phyloP scores from a whole-genome alignment of 2,888 invertebrate genomes.

The Chrysolina haemoptera region DNA sequence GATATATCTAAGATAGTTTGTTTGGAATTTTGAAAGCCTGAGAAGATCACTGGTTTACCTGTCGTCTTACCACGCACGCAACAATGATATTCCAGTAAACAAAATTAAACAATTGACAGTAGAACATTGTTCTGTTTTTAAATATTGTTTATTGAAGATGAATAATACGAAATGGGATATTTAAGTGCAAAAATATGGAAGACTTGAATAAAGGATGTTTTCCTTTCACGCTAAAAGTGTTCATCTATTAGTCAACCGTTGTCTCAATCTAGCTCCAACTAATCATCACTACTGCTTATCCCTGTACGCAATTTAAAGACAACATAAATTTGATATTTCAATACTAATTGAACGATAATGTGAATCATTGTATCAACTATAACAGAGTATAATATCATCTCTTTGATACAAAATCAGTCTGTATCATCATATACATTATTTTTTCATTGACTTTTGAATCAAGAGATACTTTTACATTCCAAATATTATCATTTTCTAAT shows the following conservation, averaged over 20 bases:
- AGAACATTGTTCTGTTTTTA: slow-evolving; percentile 70
- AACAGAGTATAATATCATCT: too few species aligned
- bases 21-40: background rate
- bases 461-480: slow-evolving; percentile 13
- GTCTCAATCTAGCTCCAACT: slow-evolving; percentile 49
- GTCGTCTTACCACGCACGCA: slow-evolving; percentile 43
- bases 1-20: too few species aligned
- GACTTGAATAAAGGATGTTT: slow-evolving; percentile 50
- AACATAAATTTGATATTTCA: background rate
- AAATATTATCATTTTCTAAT: background rate
- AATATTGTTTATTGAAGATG: slow-evolving; percentile 68
- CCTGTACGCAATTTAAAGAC: slow-evolving; percentile 32
- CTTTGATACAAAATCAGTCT: too few species aligned
- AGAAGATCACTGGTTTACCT: slow-evolving; percentile 1
- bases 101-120: slow-evolving; percentile 64
- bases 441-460: background rate
- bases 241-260: slow-evolving; percentile 65
- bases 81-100: slow-evolving; percentile 61
- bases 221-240: slow-evolving; percentile 65
- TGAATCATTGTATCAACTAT: too few species aligned
- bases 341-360: too few species aligned
- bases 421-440: background rate
- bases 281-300: slow-evolving; percentile 58
- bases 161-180: slow-evolving; percentile 62
- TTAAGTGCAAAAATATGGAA: slow-evolving; percentile 56